A percentile compares a stretch with the other conserved stretches of the same genome.
phyloP scores from a whole-genome alignment of 2,113 vertebrate genomes.

The Anthoscopus minutus region DNA sequence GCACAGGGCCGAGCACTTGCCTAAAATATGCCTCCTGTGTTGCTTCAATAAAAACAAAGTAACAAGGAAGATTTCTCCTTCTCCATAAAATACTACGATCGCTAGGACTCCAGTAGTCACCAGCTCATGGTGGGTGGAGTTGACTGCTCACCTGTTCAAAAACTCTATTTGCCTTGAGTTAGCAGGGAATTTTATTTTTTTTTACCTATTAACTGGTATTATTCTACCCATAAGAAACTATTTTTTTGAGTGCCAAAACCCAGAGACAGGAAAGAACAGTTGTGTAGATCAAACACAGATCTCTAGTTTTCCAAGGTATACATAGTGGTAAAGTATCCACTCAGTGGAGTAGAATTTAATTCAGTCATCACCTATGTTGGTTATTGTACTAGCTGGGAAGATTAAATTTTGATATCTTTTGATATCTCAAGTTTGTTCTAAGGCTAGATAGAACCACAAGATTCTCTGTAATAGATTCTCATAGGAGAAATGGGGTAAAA shows the following conservation, averaged over 20 bases:
- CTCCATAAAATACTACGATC: background rate
- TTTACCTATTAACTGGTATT: background rate
- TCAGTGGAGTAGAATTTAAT: background rate
- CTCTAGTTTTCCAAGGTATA: background rate
- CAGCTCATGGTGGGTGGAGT: background rate
- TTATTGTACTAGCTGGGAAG: background rate
- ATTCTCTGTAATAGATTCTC: background rate
- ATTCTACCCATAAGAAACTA: background rate
- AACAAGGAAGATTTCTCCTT: background rate
- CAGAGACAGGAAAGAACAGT: background rate
- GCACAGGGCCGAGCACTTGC: background rate
- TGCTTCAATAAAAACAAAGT: background rate
- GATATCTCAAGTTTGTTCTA: background rate
- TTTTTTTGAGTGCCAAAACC: background rate
- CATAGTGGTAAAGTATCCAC: background rate
- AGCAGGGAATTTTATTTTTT: background rate
- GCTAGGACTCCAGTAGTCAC: background rate
- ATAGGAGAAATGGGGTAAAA: background rate
- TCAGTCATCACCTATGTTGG: background rate
- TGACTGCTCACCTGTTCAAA: background rate
- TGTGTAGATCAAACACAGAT: background rate
- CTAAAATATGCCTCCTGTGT: background rate
- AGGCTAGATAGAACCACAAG: background rate
- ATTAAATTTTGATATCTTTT: background rate
- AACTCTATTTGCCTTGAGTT: background rate